These are phyloP conservation scores for Cheilinus undulatus DNA, from an alignment of 2,113 vertebrate species.

Conservation along the genomic window DNA sequence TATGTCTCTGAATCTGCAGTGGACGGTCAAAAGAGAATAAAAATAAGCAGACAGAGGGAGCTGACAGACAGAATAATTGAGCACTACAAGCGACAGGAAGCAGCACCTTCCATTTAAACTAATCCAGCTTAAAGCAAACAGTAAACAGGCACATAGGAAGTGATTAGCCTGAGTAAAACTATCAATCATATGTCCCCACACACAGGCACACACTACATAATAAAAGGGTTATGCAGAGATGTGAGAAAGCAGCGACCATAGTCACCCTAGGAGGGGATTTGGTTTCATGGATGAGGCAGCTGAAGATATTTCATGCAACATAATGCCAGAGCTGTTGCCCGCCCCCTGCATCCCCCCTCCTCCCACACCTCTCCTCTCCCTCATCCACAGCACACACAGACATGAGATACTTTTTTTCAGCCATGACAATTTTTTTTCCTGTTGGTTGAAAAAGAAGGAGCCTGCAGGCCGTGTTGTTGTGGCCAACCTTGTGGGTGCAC, in stretches of 20 bases:
- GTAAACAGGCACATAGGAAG: constrained; percentile 57
- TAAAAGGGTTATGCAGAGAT: constrained; percentile 77
- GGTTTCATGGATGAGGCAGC: constrained; percentile 89
- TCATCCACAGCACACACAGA: constrained; percentile 82
- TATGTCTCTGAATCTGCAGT: constrained; percentile 29
- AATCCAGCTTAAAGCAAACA: constrained; percentile 54
- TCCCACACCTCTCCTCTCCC: constrained; percentile 64
- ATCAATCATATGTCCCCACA: constrained; percentile 64
- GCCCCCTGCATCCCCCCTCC: constrained; percentile 58
- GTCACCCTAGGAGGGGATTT: constrained; percentile 89
- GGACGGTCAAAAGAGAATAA: constrained; percentile 34
- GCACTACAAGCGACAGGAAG: constrained; percentile 27
- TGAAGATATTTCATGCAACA: constrained; percentile 91
- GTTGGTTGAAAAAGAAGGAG: constrained; percentile 62
- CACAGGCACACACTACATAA: constrained; percentile 49
- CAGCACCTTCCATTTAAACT: constrained; percentile 57
- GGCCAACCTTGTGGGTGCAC: constrained; percentile 84
- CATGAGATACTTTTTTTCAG: constrained; percentile 77
- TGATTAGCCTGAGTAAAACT: constrained; percentile 64
- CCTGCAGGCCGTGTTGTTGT: constrained; percentile 83
- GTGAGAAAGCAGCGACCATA: constrained; percentile 82
- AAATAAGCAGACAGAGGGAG: constrained; percentile 44
- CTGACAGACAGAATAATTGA: constrained; percentile 62
- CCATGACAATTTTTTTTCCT: constrained; percentile 78
- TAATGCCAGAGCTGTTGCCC: constrained; percentile 84